Conservation (phyloP, 2,797 vertebrate species). For the Miichthys miiuy region DNA sequence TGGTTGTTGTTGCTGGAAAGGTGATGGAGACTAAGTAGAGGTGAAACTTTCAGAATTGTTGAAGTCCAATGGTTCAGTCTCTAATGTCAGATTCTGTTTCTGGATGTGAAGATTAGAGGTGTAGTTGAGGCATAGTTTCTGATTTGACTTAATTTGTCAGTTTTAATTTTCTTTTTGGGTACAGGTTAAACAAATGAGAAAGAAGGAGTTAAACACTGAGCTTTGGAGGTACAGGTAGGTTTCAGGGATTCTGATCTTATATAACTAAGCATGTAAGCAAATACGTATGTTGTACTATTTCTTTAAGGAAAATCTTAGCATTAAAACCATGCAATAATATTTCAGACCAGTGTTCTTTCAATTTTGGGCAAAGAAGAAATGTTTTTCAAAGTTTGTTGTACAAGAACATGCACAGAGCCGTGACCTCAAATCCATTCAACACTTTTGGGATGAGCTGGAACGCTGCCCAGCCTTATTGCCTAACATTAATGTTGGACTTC, state of each 20-base stretch:
- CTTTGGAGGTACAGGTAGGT: no score
- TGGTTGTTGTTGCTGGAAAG: no score
- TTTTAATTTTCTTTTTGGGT: no score
- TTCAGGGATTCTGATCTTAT: background rate
- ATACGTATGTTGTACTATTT: background rate
- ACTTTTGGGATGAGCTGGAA: background rate
- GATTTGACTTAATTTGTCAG: no score
- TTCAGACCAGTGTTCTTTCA: background rate
- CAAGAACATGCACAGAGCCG: background rate
- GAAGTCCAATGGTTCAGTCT: no score
- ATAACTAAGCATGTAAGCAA: background rate
- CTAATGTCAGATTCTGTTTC: no score
- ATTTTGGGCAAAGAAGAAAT: background rate
- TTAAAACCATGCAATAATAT: background rate
- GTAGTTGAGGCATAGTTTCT: no score
- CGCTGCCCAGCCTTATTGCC: background rate
- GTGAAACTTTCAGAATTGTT: no score
- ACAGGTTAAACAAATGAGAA: no score
- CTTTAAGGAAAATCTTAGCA: background rate
- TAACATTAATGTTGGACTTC: background rate
- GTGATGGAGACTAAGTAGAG: no score
- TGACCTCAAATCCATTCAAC: background rate
- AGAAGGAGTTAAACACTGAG: no score
- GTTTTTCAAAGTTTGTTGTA: background rate
- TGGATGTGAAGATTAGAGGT: no score